Percentiles rank a stretch among this genome's conserved stretches.
phyloP scores from a whole-genome alignment of 2,888 invertebrate genomes.

The Tetragonisca angustula region DNA sequence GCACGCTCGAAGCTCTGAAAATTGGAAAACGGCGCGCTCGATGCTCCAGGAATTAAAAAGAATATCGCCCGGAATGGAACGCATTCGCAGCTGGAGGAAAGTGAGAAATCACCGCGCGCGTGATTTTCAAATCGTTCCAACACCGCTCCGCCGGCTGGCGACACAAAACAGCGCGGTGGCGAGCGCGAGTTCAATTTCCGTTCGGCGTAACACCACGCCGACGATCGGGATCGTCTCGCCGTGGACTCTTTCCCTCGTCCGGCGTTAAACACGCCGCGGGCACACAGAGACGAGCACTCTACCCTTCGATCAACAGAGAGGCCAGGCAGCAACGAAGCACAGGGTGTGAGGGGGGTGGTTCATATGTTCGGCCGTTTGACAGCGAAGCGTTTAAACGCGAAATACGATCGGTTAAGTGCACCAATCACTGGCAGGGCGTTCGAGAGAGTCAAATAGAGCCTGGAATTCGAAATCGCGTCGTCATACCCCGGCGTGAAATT shows the following conservation, averaged over 20 bases:
- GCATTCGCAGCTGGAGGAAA: too few species aligned
- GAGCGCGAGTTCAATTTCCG: slow-evolving; percentile 73
- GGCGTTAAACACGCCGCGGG: slow-evolving; percentile 40
- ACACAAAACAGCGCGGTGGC: neutral
- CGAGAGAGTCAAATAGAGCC: slow-evolving; percentile 58
- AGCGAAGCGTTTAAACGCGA: slow-evolving; percentile 68
- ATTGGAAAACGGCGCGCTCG: neutral
- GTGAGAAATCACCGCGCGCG: neutral
- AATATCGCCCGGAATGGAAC: neutral
- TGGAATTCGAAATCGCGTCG: slow-evolving; percentile 54
- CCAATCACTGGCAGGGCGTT: slow-evolving; percentile 64
- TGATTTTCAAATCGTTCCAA: neutral
- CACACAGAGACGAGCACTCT: slow-evolving; percentile 42
- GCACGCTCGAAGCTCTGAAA: too few species aligned
- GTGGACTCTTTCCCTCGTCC: slow-evolving; percentile 54
- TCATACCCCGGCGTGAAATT: slow-evolving; percentile 50
- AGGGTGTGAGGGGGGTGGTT: neutral
- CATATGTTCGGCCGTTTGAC: slow-evolving; percentile 66
- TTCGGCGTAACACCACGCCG: slow-evolving; percentile 65
- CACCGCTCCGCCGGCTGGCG: neutral
- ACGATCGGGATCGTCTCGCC: slow-evolving; percentile 61
- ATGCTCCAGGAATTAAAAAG: neutral
- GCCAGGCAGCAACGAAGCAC: slow-evolving; percentile 33
- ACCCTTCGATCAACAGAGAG: slow-evolving; percentile 58
- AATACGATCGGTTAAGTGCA: slow-evolving; percentile 69